Evolutionary conservation across 2,113 vertebrate species (phyloP).

Genomic region (Charadrius vociferus): DNA sequence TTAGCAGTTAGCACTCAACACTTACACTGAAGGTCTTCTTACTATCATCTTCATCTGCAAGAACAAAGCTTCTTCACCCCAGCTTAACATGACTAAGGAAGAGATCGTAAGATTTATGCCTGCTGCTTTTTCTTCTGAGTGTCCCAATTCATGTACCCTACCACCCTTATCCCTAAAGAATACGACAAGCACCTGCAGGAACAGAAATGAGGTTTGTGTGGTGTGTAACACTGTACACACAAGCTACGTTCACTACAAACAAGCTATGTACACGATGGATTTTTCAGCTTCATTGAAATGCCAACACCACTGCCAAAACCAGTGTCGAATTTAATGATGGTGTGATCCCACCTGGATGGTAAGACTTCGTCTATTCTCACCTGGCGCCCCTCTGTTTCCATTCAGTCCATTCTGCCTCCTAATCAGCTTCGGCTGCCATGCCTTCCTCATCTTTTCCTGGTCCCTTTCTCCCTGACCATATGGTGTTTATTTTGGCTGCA

Average conservation of each 20-base stretch:
- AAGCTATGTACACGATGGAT: not conserved
- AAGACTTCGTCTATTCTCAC: not conserved
- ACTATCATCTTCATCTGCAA: not conserved
- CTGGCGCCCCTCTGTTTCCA: not conserved
- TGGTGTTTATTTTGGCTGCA: conserved; percentile 55
- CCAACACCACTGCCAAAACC: not conserved
- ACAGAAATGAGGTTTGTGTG: not conserved
- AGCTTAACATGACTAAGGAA: not conserved
- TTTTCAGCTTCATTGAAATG: not conserved
- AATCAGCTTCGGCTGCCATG: not conserved
- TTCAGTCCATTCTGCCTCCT: not conserved
- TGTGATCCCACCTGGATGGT: not conserved
- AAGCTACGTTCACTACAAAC: not conserved
- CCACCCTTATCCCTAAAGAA: not conserved
- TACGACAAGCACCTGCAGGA: not conserved
- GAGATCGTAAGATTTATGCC: not conserved
- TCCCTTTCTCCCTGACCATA: conserved; percentile 48
- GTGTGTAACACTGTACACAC: not conserved
- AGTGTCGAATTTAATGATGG: not conserved
- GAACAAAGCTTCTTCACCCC: not conserved
- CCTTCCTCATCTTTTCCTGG: conserved; percentile 25
- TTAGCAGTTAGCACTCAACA: not conserved
- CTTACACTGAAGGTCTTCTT: not conserved
- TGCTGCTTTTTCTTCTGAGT: not conserved
- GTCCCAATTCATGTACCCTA: not conserved